Base-by-base conservation (phyloP, 2,113 vertebrate species). In the Carassius gibelio region DNA sequence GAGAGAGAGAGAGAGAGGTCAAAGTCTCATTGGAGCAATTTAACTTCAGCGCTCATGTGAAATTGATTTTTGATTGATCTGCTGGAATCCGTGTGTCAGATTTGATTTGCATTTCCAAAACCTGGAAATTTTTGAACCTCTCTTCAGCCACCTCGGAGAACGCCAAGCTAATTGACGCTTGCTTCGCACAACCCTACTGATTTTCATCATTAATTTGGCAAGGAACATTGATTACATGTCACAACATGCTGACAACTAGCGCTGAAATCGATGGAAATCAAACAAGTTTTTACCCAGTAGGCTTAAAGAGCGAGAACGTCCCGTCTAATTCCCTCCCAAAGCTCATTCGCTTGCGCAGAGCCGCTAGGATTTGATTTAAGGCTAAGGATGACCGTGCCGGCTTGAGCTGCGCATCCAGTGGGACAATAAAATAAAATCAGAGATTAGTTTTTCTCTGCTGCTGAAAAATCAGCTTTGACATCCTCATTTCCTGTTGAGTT, bases 401-500 rank as follows among this genome's bases (percentile, higher is more conserved):
- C 69, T 50, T 30, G 50, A 66, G 66, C 78, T 61, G 68, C 11
- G 75, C 72, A 75, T 86, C 75, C 38, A 61, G n/a, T 66, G 90
- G 84, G 89, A 85, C 88, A 91, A 84, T 90, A 90, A 88, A 88
- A 84, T 86, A 86, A 93, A 91, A 89, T 83, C 83, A 91, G 61
- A 84, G 57, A 92, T 89, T 90, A 86, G 90, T 87, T 77, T 87
- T 89, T 94, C 86, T 85, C 88, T 86, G 90, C 91, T 72, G 85
- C 82, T 91, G 90, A 91, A 90, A 91, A 93, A 93, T 93, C 89
- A 87, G 91, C 89, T 91, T 88, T 75, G 91, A 93, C 94, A 92
- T 90, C 88, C 90, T 93, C 88, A 94, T 95, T 94, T 94, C 91
- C 93, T 91, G 85, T 92, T 86, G 88, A 89, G 90, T 86, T 90